phyloP scores from a whole-genome alignment of 2,797 vertebrate genomes.

The Girardinus metallicus region DNA sequence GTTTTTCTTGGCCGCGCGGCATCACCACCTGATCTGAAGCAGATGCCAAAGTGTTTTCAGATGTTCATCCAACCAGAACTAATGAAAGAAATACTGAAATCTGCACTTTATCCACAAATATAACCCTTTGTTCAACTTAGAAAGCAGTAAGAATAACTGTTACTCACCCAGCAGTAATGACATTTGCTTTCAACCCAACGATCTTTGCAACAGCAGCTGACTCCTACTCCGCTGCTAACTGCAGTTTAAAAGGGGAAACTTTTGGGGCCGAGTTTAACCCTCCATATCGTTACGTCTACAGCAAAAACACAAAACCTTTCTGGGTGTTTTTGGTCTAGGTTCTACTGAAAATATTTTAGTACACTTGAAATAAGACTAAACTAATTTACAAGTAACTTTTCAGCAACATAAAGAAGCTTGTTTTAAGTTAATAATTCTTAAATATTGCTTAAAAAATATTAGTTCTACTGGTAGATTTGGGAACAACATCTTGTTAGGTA shows the following conservation, averaged over 20 bases:
- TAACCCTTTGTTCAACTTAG: background rate
- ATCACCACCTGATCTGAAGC: constrained; percentile 48
- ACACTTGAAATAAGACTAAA: too few relatives aligned
- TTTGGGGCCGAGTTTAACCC: background rate
- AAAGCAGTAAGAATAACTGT: background rate
- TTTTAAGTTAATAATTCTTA: too few relatives aligned
- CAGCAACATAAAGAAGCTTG: too few relatives aligned
- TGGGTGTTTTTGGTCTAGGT: too few relatives aligned
- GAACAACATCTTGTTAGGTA: too few relatives aligned
- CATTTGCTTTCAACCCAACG: background rate
- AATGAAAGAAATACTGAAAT: constrained; percentile 31
- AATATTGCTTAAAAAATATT: too few relatives aligned
- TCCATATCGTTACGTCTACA: background rate
- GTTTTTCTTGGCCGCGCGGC: constrained; percentile 48
- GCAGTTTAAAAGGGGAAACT: background rate
- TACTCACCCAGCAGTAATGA: rapidly evolving
- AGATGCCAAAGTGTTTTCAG: constrained; percentile 35
- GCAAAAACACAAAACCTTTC: background rate
- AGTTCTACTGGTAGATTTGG: too few relatives aligned
- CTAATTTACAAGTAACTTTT: too few relatives aligned
- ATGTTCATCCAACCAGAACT: constrained; percentile 30
- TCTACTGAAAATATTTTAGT: too few relatives aligned
- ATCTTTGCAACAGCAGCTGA: background rate
- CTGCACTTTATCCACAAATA: constrained; percentile 7
- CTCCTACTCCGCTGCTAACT: background rate